A percentile compares a stretch with the other conserved stretches of the same genome.
These are phyloP conservation scores for Acronicta psi DNA, from an alignment of 2,888 invertebrate species.

Conservation along the genomic window DNA sequence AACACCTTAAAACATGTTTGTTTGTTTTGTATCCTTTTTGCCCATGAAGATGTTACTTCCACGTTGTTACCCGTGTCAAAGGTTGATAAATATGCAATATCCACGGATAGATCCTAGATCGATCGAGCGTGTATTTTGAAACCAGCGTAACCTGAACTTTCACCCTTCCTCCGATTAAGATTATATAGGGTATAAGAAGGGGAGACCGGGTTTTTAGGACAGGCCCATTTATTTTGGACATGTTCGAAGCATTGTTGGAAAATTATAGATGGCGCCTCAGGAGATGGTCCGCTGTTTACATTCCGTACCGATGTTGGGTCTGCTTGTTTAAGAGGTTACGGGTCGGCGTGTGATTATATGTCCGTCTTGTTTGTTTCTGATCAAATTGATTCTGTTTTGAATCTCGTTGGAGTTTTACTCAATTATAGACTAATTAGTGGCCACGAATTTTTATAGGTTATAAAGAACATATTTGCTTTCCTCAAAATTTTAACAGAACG, in stretches of 20 bases:
- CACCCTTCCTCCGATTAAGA: conserved; percentile 29
- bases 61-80: conserved; percentile 87
- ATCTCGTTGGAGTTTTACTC: conserved; percentile 43
- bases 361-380: conserved; percentile 78
- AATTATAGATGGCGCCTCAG: conserved; percentile 88
- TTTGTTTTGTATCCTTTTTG: conserved; percentile 79
- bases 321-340: conserved; percentile 83
- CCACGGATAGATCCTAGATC: conserved; percentile 82
- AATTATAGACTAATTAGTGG: conserved; percentile 31
- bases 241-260: conserved; percentile 82
- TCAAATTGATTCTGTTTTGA: conserved; percentile 76
- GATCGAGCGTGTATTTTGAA: conserved; percentile 80
- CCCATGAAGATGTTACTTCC: conserved; percentile 87
- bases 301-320: conserved; percentile 81
- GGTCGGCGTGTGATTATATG: conserved; percentile 84
- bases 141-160: conserved; percentile 64
- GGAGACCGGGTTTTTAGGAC: conserved; percentile 21
- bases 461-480: background rate
- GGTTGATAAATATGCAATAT: conserved; percentile 89
- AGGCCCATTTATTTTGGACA: conserved; percentile 71
- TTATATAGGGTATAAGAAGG: conserved; percentile 19
- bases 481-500: background rate
- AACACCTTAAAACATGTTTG: conserved; percentile 79
- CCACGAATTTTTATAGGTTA: background rate
- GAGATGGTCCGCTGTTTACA: conserved; percentile 87